A percentile compares a stretch with the other conserved stretches of the same genome.
Conservation (phyloP, 2,113 vertebrate genomes). For the Speoplatyrhinus poulsoni region DNA sequence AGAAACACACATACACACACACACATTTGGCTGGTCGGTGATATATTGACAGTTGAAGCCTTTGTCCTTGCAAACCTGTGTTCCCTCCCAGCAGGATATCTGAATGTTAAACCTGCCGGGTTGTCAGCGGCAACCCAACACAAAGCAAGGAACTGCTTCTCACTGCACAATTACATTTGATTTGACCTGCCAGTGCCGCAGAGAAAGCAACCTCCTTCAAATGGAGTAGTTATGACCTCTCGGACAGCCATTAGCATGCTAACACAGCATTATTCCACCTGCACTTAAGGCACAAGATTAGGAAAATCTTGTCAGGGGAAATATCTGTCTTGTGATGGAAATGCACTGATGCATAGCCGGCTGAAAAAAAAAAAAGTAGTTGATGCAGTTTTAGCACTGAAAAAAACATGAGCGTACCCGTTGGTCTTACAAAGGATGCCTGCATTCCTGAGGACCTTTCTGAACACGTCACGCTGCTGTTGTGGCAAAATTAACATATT, state of each 20-base stretch:
- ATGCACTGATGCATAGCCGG: conserved; percentile 49
- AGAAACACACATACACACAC: conserved; percentile 26
- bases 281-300: conserved; percentile 68
- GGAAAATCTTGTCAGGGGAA: conserved; percentile 70
- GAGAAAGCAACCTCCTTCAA: conserved; percentile 71
- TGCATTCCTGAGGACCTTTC: conserved; percentile 46
- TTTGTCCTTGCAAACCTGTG: conserved; percentile 81
- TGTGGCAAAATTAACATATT: conserved; percentile 22
- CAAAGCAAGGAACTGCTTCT: conserved; percentile 65
- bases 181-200: conserved; percentile 73
- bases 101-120: conserved; percentile 74
- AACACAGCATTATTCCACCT: conserved; percentile 69
- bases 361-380: conserved; percentile 36
- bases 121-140: conserved; percentile 73
- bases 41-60: conserved; percentile 86
- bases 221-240: conserved; percentile 79
- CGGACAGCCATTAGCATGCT: conserved; percentile 74
- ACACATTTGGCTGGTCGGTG: conserved; percentile 75
- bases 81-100: conserved; percentile 80
- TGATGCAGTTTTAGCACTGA: conserved; percentile 62
- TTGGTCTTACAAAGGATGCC: conserved; percentile 62
- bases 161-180: conserved; percentile 79
- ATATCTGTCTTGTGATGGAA: conserved; percentile 61
- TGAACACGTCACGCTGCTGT: neutral
- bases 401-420: conserved; percentile 62